Conservation (phyloP, 2,888 invertebrate genomes). For the Melinopterus prodromus region DNA sequence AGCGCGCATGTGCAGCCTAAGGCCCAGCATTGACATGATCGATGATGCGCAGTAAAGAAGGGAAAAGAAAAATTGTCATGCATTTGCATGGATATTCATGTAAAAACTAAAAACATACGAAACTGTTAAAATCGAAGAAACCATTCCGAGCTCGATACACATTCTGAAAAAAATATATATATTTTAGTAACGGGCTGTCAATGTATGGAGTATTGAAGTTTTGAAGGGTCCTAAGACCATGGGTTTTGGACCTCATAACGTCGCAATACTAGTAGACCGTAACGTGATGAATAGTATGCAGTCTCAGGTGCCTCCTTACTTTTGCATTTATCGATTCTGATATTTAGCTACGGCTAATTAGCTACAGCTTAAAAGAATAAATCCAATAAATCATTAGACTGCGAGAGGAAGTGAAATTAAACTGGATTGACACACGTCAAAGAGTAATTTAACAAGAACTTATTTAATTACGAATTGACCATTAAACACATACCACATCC, state of each 20-base stretch:
- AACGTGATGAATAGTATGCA: background rate
- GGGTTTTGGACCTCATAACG: background rate
- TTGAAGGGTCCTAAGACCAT: slow-evolving; percentile 7
- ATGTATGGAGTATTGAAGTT: background rate
- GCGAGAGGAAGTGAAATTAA: too few species aligned
- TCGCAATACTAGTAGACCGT: background rate
- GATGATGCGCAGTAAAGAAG: too few species aligned
- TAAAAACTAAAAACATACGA: slow-evolving; percentile 17
- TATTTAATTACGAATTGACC: too few species aligned
- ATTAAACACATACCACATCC: too few species aligned
- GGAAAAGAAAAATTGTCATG: too few species aligned
- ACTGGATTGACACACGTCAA: too few species aligned
- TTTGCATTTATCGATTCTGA: slow-evolving; percentile 1
- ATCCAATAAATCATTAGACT: background rate
- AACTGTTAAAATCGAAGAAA: slow-evolving; percentile 9
- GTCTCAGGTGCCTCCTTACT: slow-evolving; percentile 14
- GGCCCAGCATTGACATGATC: too few species aligned
- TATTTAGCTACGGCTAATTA: background rate
- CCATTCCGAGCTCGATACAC: slow-evolving; percentile 7
- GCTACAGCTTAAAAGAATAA: background rate
- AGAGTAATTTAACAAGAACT: too few species aligned
- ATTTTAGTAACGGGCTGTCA: background rate
- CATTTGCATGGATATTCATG: too few species aligned
- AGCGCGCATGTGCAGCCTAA: too few species aligned
- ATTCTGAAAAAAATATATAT: background rate